phyloP scores from a whole-genome alignment of 2,888 invertebrate species.

The Neocrepidodera transversa region DNA sequence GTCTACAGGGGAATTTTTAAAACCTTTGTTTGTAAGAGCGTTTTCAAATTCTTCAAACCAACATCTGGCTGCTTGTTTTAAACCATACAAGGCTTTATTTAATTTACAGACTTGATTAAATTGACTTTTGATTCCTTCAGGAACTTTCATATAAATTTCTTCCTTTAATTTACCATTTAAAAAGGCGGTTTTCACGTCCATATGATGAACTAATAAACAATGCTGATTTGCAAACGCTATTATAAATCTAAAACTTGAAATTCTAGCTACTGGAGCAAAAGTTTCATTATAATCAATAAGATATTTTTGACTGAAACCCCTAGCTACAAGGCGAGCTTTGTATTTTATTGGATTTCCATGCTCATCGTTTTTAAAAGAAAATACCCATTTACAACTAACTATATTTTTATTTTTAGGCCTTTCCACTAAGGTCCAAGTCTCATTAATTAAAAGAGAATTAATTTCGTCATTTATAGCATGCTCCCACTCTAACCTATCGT shows the following conservation, averaged over 20 bases:
- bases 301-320: constrained; percentile 30
- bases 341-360: too few species aligned
- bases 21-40: constrained; percentile 7
- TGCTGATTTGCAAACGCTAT: constrained; percentile 17
- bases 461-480: too few species aligned
- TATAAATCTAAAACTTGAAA: constrained; percentile 24
- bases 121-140: constrained; percentile 35
- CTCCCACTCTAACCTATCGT: too few species aligned
- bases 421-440: too few species aligned
- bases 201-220: constrained; percentile 28
- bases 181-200: constrained; percentile 39
- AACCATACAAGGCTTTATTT: constrained; percentile 13
- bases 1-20: constrained; percentile 46
- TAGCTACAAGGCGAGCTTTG: too few species aligned
- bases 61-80: constrained; percentile 11
- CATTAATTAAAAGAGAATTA: too few species aligned
- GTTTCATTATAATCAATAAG: constrained; percentile 35
- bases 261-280: constrained; percentile 32
- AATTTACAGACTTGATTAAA: constrained; percentile 46
- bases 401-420: too few species aligned
- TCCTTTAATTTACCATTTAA: constrained; percentile 30
- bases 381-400: too few species aligned
- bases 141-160: constrained; percentile 45
- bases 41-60: constrained; percentile 14
- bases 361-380: too few species aligned